Percentiles rank a stretch among this genome's conserved stretches.
Conservation (phyloP, 1,140 invertebrate species). For the Ganaspis sp. region DNA sequence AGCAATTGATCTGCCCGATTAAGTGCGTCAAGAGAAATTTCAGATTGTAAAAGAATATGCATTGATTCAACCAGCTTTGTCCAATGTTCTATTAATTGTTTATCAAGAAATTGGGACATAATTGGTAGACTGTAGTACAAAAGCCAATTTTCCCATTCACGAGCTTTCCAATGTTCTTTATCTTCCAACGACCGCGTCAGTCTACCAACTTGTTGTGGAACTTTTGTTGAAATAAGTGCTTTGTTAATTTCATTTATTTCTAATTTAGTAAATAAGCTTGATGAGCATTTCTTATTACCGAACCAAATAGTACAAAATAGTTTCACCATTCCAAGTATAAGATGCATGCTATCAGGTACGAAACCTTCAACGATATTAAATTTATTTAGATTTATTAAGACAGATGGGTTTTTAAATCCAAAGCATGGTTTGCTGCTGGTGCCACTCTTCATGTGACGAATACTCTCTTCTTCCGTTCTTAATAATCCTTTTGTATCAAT, state of each 20-base stretch:
- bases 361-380: conserved; percentile 31
- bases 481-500: too few relatives aligned
- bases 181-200: background rate
- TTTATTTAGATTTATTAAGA: too few relatives aligned
- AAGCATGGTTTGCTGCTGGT: too few relatives aligned
- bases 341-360: conserved; percentile 31
- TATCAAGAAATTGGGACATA: background rate
- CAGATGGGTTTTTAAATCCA: too few relatives aligned
- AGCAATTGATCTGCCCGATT: too few relatives aligned
- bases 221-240: background rate
- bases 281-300: background rate
- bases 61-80: background rate
- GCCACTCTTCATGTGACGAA: too few relatives aligned
- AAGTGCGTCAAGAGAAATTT: background rate
- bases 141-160: conserved; percentile 32
- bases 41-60: background rate
- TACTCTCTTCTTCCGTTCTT: too few relatives aligned
- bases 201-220: background rate
- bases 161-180: background rate
- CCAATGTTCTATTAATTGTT: too few relatives aligned
- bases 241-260: conserved; percentile 13
- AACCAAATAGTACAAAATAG: conserved; percentile 27
- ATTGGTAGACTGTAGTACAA: conserved; percentile 2
- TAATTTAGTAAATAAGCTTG: background rate
- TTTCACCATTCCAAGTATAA: conserved; percentile 9